These are phyloP conservation scores for Lutjanus erythropterus DNA, from an alignment of 2,113 vertebrate species.

Conservation along the genomic window DNA sequence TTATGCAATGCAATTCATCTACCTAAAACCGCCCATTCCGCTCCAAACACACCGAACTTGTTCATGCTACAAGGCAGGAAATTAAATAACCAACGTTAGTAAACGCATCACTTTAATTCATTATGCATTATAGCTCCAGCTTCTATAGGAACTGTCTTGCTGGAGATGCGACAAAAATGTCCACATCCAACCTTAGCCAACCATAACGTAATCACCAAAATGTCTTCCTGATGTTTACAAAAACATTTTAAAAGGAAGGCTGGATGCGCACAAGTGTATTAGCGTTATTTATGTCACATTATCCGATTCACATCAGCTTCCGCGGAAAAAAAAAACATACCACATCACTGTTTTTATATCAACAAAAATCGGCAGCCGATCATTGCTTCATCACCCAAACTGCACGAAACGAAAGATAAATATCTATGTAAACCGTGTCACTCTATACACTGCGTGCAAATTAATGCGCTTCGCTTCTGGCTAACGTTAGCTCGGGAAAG, in stretches of 20 bases:
- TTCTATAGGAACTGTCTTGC: background rate
- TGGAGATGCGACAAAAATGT: conserved; percentile 68
- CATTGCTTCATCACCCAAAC: background rate
- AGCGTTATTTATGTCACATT: conserved; percentile 17
- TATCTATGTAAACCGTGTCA: conserved; percentile 11
- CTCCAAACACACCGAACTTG: conserved; percentile 52
- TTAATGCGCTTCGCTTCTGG: conserved; percentile 41
- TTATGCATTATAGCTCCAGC: background rate
- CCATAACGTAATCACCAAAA: conserved; percentile 70
- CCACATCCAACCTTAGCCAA: conserved; percentile 55
- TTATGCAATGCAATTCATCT: conserved; percentile 83
- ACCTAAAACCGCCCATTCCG: conserved; percentile 62
- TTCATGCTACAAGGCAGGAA: background rate
- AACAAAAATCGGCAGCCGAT: background rate
- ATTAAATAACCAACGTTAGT: background rate
- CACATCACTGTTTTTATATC: conserved; percentile 1
- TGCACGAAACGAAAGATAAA: background rate
- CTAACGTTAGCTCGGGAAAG: conserved; percentile 61
- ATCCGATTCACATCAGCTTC: background rate
- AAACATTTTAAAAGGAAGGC: conserved; percentile 19
- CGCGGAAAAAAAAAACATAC: background rate
- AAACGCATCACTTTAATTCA: background rate
- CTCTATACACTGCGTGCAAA: conserved; percentile 40
- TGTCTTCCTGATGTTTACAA: conserved; percentile 74
- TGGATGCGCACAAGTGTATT: background rate